Conservation (phyloP, 2,888 invertebrate genomes). For the Hydriomena furcata region DNA sequence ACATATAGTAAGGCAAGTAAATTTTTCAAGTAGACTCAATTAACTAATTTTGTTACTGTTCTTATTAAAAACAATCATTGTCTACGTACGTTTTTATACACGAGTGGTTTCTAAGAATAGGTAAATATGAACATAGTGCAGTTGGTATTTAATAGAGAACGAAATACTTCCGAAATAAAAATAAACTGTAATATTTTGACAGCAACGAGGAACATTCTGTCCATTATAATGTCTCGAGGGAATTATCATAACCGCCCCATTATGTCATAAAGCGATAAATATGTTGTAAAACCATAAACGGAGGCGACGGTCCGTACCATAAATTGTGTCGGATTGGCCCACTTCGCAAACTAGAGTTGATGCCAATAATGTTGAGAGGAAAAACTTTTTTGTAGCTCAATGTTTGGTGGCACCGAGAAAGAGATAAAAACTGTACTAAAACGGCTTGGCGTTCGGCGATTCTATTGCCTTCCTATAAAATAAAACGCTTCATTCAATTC, state of each 20-base stretch:
- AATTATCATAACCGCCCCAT: slow-evolving; percentile 68
- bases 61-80: no score
- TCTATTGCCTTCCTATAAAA: slow-evolving; percentile 1
- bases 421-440: slow-evolving; percentile 19
- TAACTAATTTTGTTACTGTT: no score
- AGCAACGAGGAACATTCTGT: slow-evolving; percentile 37
- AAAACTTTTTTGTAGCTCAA: slow-evolving; percentile 36
- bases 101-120: no score
- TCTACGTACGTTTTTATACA: no score
- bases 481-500: not conserved
- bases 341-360: slow-evolving; percentile 63
- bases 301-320: slow-evolving; percentile 68
- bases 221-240: slow-evolving; percentile 41
- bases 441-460: slow-evolving; percentile 8
- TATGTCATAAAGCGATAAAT: slow-evolving; percentile 78
- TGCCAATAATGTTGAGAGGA: slow-evolving; percentile 39
- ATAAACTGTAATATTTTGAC: not conserved
- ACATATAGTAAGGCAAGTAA: no score
- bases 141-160: no score
- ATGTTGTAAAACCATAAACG: slow-evolving; percentile 80
- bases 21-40: no score
- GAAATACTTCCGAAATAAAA: not conserved
- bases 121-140: no score
- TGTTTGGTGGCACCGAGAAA: slow-evolving; percentile 11
- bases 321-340: slow-evolving; percentile 72